Base-by-base conservation (phyloP, 2,888 invertebrate species). In the Eretmocerus hayati region DNA sequence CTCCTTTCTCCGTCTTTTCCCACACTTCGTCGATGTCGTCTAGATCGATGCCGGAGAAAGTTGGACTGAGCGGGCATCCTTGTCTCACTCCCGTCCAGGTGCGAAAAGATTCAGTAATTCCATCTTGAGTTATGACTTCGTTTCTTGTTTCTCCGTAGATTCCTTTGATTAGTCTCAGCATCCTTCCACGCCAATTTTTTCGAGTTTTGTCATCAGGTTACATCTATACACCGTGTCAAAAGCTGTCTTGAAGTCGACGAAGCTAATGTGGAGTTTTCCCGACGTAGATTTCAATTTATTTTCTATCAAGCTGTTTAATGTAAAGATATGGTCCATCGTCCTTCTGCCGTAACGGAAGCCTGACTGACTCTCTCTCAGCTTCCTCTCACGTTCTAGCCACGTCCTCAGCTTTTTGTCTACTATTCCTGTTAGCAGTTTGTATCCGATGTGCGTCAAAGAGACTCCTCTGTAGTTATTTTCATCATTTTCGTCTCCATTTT, bases 41-140 rank as follows among this genome's bases (percentile, higher is more conserved):
- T n/a, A n/a, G n/a, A n/a, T n/a, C n/a, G n/a, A n/a, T n/a, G n/a
- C n/a, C n/a, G n/a, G n/a, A n/a, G n/a, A n/a, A n/a, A n/a, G n/a
- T n/a, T n/a, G n/a, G n/a, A n/a, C n/a, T n/a, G n/a, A n/a, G n/a
- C n/a, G n/a, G 32, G 35, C 48, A 52, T 5, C 45, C 56, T 44
- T 50, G 55, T 38, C 48, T 41, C 11, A 56, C 51, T 18, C 47
- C 53, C 18, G 37, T 36, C 1, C 4, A 4, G 4, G 51, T 53
- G 47, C 48, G n/a, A 36, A 53, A 56, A 8, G 18, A 20, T 6
- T 50, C 30, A 16, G 50, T 38, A 6, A 42, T 19, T 5, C 35
- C 47, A 4, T 46, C 31, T 8, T 37, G 32, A 22, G 52, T 31
- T 9, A 44, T 53, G 1, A 56, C 48, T 19, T 47, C 46, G 13